Evolutionary conservation across 2,113 vertebrate genomes (phyloP).

Genomic region (Thamnophis sirtalis): DNA sequence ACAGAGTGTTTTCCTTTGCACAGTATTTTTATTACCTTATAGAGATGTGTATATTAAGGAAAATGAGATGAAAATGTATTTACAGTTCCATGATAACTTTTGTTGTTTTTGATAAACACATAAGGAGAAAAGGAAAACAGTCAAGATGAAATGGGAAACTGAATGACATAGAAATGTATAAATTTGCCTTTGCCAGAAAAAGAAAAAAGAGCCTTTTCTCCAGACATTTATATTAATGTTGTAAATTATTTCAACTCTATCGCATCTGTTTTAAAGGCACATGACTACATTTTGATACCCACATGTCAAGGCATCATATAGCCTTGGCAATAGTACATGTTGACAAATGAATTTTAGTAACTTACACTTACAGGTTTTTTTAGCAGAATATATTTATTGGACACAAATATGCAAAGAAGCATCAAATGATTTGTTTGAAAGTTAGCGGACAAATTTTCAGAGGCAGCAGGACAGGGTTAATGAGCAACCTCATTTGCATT

Average conservation of each 20-base stretch:
- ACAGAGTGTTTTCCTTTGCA: neutral
- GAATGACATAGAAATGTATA: neutral
- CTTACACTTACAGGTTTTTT: neutral
- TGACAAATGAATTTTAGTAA: neutral
- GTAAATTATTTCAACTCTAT: neutral
- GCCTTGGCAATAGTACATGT: neutral
- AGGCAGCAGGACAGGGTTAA: neutral
- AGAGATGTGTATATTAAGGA: neutral
- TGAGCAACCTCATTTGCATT: neutral
- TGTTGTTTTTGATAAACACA: neutral
- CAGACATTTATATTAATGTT: neutral
- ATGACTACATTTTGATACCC: neutral
- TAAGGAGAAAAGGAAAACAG: neutral
- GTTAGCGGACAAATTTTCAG: neutral
- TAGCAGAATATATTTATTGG: neutral
- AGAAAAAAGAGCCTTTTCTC: neutral
- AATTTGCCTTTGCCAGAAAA: neutral
- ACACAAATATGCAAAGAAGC: neutral
- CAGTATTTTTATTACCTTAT: neutral
- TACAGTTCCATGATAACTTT: neutral
- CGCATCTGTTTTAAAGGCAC: neutral
- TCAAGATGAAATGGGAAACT: neutral
- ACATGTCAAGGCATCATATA: neutral
- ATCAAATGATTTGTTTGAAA: neutral
- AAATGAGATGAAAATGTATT: neutral